Conservation (phyloP, 2,797 vertebrate species). For the Mormyrus hasselquistii region DNA sequence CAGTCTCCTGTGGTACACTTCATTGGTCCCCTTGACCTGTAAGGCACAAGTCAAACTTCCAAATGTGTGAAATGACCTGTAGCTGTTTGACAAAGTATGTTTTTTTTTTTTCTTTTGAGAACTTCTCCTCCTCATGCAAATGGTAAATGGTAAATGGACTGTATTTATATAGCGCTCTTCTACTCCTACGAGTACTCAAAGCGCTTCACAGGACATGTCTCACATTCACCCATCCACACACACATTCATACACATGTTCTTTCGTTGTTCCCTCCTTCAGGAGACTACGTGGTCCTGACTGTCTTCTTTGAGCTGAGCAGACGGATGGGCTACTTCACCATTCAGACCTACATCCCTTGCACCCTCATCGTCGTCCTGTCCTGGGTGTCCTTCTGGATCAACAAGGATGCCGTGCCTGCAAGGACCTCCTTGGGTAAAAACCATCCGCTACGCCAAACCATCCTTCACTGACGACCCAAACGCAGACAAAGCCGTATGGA, state of each 20-base stretch:
- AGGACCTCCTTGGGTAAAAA: conserved; percentile 87
- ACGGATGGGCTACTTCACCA: conserved; percentile 98
- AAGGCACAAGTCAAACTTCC: neutral
- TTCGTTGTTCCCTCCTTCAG: conserved; percentile 47
- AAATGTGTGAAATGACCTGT: neutral
- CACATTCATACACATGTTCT: neutral
- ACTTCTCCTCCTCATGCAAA: neutral
- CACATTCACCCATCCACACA: no score
- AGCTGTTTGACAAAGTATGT: neutral
- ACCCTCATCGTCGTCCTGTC: conserved; percentile 95
- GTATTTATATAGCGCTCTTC: no score
- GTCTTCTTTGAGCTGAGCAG: conserved; percentile 97
- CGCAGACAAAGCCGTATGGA: conserved; percentile 25
- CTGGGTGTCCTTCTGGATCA: conserved; percentile 99
- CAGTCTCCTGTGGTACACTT: neutral
- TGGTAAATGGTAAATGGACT: no score
- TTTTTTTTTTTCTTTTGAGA: neutral
- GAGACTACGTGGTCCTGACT: conserved; percentile 94
- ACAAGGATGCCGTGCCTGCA: conserved; percentile 95
- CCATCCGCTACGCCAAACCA: no score
- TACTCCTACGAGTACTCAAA: no score
- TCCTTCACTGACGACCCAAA: neutral
- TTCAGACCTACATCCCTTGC: conserved; percentile 98
- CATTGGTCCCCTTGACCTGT: neutral
- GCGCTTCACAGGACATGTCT: no score